Percentiles rank a stretch among this genome's conserved stretches.
Conservation (phyloP, 2,888 invertebrate species). For the Oconnorella tubifera region DNA sequence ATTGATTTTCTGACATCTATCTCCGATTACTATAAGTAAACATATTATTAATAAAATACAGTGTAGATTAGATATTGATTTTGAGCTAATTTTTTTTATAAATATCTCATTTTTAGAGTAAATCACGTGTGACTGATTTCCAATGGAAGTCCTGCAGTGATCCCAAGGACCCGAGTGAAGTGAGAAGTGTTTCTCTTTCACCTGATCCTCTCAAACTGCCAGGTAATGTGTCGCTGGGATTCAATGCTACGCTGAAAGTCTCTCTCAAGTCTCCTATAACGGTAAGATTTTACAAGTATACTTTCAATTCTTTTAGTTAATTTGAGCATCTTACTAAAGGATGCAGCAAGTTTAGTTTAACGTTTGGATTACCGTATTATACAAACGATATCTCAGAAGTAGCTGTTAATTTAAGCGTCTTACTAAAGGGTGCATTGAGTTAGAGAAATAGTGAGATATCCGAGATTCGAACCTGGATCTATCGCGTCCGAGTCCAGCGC, state of each 20-base stretch:
- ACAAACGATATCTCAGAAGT: too few species aligned
- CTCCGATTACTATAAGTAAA: background rate
- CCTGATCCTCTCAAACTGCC: slow-evolving; percentile 35
- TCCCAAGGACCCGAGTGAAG: slow-evolving; percentile 17
- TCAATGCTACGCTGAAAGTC: slow-evolving; percentile 16
- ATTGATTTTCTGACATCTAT: too few species aligned
- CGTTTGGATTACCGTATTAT: too few species aligned
- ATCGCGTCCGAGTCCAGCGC: too few species aligned
- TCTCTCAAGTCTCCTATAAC: slow-evolving; percentile 25
- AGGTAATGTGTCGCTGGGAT: slow-evolving; percentile 26
- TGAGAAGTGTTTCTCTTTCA: slow-evolving; percentile 23
- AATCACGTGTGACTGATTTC: background rate
- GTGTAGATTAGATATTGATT: background rate
- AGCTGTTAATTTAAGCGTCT: too few species aligned
- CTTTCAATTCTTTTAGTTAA: too few species aligned
- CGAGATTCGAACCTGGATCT: too few species aligned
- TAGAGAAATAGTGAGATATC: too few species aligned
- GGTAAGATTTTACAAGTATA: slow-evolving; percentile 15
- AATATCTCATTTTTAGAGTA: background rate
- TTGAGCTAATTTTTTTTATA: background rate
- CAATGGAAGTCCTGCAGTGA: slow-evolving; percentile 26
- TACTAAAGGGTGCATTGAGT: too few species aligned
- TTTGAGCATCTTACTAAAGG: too few species aligned
- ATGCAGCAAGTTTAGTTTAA: too few species aligned
- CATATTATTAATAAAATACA: background rate